phyloP scores from a whole-genome alignment of 2,888 invertebrate genomes.

The Ophioninae sp. region DNA sequence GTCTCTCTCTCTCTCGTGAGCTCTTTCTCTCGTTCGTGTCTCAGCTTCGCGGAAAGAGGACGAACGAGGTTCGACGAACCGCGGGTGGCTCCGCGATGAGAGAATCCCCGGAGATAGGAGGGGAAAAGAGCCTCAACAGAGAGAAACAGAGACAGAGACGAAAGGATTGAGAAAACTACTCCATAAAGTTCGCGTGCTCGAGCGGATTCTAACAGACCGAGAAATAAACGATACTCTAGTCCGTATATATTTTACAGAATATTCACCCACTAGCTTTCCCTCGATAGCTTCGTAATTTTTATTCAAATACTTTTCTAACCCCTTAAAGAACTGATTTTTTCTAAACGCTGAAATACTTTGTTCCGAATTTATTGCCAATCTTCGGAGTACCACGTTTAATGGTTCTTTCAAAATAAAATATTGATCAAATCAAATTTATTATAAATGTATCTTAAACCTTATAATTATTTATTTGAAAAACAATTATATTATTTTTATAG shows the following conservation, averaged over 20 bases:
- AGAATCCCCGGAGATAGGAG: conserved; percentile 26
- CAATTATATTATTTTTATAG: too few species aligned
- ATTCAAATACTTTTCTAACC: too few species aligned
- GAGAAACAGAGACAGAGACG: conserved; percentile 24
- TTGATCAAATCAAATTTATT: too few species aligned
- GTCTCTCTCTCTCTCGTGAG: neutral
- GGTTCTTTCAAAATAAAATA: too few species aligned
- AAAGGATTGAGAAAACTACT: conserved; percentile 40
- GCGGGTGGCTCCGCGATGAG: conserved; percentile 39
- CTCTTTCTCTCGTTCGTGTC: conserved; percentile 38
- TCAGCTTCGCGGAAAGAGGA: conserved; percentile 41
- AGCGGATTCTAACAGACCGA: conserved; percentile 26
- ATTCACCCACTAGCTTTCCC: neutral
- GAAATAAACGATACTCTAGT: conserved; percentile 15
- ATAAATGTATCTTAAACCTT: too few species aligned
- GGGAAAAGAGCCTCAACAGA: conserved; percentile 19
- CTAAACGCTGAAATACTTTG: too few species aligned
- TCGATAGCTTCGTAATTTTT: too few species aligned
- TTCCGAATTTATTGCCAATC: too few species aligned
- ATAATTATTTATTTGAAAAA: too few species aligned
- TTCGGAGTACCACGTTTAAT: too few species aligned
- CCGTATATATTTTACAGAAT: neutral
- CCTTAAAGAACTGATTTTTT: too few species aligned
- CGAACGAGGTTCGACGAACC: conserved; percentile 55
- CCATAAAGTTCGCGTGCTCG: conserved; percentile 44